Percentiles rank a stretch among this genome's conserved stretches.
These are phyloP conservation scores for Pithys albifrons DNA, from an alignment of 2,113 vertebrate genomes.

Conservation along the genomic window DNA sequence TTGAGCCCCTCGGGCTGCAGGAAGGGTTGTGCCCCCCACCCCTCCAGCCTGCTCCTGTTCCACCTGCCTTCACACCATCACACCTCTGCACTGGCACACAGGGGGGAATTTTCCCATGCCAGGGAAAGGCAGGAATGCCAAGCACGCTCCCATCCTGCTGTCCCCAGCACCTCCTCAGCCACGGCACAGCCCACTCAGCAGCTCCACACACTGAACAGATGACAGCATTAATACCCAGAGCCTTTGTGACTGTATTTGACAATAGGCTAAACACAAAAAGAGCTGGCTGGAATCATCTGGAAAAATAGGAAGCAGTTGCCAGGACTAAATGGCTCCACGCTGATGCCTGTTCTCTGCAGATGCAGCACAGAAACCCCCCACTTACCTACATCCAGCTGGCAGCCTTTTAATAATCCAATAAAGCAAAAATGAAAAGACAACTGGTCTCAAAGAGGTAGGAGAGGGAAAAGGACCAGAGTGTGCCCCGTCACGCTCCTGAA, in stretches of 20 bases:
- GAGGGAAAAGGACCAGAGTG: neutral
- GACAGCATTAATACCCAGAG: slow-evolving; percentile 16
- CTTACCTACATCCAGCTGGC: slow-evolving; percentile 16
- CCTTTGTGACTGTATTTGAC: neutral
- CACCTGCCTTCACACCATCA: neutral
- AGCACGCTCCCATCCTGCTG: neutral
- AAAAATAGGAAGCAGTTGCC: slow-evolving; percentile 45
- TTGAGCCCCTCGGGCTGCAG: neutral
- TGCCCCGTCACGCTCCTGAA: neutral
- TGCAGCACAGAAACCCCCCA: neutral
- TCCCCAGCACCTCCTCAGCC: neutral
- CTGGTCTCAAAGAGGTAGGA: neutral
- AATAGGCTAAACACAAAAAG: slow-evolving; percentile 22
- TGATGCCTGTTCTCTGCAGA: neutral
- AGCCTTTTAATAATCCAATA: neutral
- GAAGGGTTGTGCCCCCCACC: neutral
- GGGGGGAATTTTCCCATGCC: neutral
- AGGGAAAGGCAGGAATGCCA: neutral
- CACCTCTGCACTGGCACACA: neutral
- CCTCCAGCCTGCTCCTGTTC: neutral
- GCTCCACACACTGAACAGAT: neutral
- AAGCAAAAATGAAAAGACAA: neutral
- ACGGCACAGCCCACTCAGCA: slow-evolving; percentile 29
- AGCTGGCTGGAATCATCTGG: slow-evolving; percentile 60
- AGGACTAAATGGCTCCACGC: neutral